Conservation (phyloP, 2,888 invertebrate genomes). For the Nebria brevicollis region DNA sequence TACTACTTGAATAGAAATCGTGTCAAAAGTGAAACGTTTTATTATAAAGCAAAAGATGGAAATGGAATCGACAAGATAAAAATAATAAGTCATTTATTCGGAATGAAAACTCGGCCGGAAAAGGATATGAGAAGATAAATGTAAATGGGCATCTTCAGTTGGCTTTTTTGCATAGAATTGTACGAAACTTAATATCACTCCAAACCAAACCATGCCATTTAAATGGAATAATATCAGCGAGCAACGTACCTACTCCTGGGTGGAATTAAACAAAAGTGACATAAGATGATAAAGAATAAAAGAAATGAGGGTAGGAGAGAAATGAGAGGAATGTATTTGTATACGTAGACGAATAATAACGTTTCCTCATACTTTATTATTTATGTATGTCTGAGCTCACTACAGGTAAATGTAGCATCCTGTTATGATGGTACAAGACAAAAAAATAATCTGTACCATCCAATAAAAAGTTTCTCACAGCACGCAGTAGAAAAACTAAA, state of each 20-base stretch:
- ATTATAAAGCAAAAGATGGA: conserved; percentile 3
- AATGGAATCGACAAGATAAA: conserved; percentile 13
- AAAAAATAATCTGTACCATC: conserved; percentile 23
- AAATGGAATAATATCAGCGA: no score
- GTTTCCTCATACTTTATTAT: no score
- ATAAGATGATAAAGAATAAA: no score
- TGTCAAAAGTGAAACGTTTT: conserved; percentile 8
- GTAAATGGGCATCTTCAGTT: conserved; percentile 25
- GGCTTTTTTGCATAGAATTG: conserved; percentile 32
- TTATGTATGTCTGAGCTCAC: no score
- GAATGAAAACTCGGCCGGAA: background rate
- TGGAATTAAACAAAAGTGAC: no score
- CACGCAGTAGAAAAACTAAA: conserved; percentile 35
- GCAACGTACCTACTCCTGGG: no score
- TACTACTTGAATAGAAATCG: conserved; percentile 16
- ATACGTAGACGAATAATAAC: no score
- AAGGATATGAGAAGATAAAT: conserved; percentile 19
- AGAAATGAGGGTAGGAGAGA: no score
- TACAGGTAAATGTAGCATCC: no score
- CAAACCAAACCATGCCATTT: background rate
- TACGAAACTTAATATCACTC: conserved; percentile 36
- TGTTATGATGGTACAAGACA: conserved; percentile 3
- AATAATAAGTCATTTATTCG: conserved; percentile 13
- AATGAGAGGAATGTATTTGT: no score
- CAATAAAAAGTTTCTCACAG: conserved; percentile 41